Percentiles rank a stretch among this genome's conserved stretches.
These are phyloP conservation scores for Lytechinus pictus DNA, from an alignment of 35 echinoderm and acorn worm genomes.

Conservation along the genomic window DNA sequence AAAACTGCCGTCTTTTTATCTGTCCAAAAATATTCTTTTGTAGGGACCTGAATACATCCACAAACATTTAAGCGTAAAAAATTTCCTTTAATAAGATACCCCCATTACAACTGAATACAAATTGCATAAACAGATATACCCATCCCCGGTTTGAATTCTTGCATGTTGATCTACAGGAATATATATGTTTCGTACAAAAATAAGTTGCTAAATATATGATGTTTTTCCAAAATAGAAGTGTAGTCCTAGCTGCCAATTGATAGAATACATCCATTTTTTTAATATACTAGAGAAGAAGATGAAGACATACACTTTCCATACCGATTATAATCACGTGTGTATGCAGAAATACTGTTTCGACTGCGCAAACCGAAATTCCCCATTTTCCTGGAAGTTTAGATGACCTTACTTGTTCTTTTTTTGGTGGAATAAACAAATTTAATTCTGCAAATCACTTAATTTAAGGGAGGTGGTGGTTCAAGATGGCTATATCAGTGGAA, in stretches of 20 bases:
- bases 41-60: background rate
- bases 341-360: background rate
- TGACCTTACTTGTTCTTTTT: too few relatives aligned
- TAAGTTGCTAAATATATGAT: background rate
- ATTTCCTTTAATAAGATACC: background rate
- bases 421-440: background rate
- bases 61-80: background rate
- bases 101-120: background rate
- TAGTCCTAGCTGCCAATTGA: background rate
- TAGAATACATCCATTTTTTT: background rate
- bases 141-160: background rate
- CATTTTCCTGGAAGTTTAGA: background rate
- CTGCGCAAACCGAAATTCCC: background rate
- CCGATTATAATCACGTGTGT: background rate
- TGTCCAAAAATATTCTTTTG: background rate
- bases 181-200: background rate
- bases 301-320: background rate
- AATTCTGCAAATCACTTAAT: background rate
- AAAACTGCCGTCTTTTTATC: background rate
- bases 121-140: background rate
- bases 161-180: background rate
- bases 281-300: background rate
- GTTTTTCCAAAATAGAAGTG: background rate
- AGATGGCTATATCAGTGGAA: background rate
- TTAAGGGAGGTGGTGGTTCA: background rate